Percentiles rank a stretch among this genome's conserved stretches.
Conservation (phyloP, 2,888 invertebrate genomes). For the Tigriopus californicus region DNA sequence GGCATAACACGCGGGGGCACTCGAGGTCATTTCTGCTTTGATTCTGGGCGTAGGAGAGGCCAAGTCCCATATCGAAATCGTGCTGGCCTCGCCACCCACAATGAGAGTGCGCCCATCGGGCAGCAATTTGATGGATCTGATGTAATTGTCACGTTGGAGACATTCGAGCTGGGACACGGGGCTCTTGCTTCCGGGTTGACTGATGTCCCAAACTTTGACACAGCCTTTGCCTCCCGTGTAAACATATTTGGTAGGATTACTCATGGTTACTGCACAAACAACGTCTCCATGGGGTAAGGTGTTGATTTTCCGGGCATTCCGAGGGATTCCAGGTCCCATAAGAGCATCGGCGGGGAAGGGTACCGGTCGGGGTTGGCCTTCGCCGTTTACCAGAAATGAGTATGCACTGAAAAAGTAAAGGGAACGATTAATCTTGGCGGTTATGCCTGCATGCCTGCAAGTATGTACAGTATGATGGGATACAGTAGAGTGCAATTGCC, state of each 20-base stretch:
- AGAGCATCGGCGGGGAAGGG: constrained; percentile 87
- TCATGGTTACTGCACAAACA: constrained; percentile 89
- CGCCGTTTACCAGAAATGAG: constrained; percentile 79
- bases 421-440: constrained; percentile 3
- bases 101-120: constrained; percentile 84
- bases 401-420: constrained; percentile 46
- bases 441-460: no score
- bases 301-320: constrained; percentile 71
- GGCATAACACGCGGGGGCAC: constrained; percentile 92
- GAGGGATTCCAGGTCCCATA: constrained; percentile 75
- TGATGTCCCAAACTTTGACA: constrained; percentile 89
- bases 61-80: constrained; percentile 88
- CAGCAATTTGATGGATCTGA: constrained; percentile 80
- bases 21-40: constrained; percentile 79
- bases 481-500: neutral
- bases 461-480: neutral
- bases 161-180: constrained; percentile 75
- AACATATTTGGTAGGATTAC: constrained; percentile 69
- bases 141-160: constrained; percentile 87
- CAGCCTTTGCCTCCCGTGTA: constrained; percentile 95
- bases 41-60: constrained; percentile 73
- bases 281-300: constrained; percentile 88
- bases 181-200: constrained; percentile 61
- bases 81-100: constrained; percentile 89
- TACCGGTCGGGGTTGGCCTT: constrained; percentile 70